Percentiles rank a stretch among this genome's conserved stretches.
Conservation (phyloP, 1,140 invertebrate species). For the Olivierus martensii region DNA sequence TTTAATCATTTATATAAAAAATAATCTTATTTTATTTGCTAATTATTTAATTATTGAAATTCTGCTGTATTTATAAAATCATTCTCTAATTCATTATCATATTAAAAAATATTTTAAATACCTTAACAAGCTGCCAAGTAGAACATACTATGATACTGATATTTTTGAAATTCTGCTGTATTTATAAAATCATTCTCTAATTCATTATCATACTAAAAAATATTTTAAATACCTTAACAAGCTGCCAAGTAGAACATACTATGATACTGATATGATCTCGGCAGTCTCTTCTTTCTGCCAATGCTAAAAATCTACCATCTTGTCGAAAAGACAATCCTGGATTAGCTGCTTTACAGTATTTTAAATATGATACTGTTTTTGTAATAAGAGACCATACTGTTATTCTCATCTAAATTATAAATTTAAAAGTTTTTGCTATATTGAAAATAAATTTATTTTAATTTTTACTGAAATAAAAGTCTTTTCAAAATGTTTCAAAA, state of each 20-base stretch:
- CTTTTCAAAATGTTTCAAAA: too few relatives aligned
- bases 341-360: slow-evolving; percentile 31
- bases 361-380: slow-evolving; percentile 35
- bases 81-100: too few relatives aligned
- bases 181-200: too few relatives aligned
- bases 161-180: too few relatives aligned
- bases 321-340: slow-evolving; percentile 28
- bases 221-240: slow-evolving; percentile 36
- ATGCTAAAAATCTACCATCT: slow-evolving; percentile 33
- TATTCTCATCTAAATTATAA: slow-evolving; percentile 28
- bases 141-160: slow-evolving; percentile 33
- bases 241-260: slow-evolving; percentile 31
- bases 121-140: slow-evolving; percentile 35
- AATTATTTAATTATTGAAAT: too few relatives aligned
- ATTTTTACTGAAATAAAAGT: too few relatives aligned
- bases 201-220: too few relatives aligned
- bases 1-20: too few relatives aligned
- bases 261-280: slow-evolving; percentile 37
- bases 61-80: too few relatives aligned
- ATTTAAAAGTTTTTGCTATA: slow-evolving; percentile 1
- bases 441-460: too few relatives aligned
- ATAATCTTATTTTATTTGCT: too few relatives aligned
- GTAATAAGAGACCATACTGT: slow-evolving; percentile 37
- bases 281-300: slow-evolving; percentile 35
- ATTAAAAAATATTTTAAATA: too few relatives aligned